phyloP scores from a whole-genome alignment of 2,113 vertebrate species.

The Microcebus jonahi region DNA sequence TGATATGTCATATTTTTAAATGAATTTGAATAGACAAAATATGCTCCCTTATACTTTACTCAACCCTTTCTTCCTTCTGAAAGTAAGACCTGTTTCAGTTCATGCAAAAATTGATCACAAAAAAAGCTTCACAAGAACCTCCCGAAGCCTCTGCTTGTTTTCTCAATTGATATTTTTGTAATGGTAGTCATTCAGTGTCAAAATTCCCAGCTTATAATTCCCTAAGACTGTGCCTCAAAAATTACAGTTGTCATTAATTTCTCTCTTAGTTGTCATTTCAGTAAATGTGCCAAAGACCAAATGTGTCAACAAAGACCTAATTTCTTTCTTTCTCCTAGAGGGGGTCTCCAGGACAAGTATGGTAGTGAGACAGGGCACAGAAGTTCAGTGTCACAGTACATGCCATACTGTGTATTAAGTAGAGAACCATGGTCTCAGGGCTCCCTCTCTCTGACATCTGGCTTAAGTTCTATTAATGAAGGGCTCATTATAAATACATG shows the following conservation, averaged over 20 bases:
- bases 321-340: neutral
- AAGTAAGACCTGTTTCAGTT: slow-evolving; percentile 72
- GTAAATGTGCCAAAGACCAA: slow-evolving; percentile 44
- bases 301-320: neutral
- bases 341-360: neutral
- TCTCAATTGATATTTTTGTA: slow-evolving; percentile 44
- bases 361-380: neutral
- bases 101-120: slow-evolving; percentile 75
- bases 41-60: slow-evolving; percentile 85
- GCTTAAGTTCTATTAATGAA: neutral
- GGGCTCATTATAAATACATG: neutral
- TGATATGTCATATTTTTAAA: slow-evolving; percentile 83
- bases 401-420: neutral
- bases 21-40: slow-evolving; percentile 85
- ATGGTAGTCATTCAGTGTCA: slow-evolving; percentile 78
- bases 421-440: neutral
- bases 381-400: neutral
- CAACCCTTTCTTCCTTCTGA: slow-evolving; percentile 84
- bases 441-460: neutral
- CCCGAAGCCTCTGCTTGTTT: slow-evolving; percentile 58
- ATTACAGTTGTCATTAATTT: slow-evolving; percentile 81
- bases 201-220: slow-evolving; percentile 78
- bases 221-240: slow-evolving; percentile 71
- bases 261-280: slow-evolving; percentile 67
- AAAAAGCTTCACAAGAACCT: slow-evolving; percentile 80